A percentile compares a stretch with the other conserved stretches of the same genome.
Evolutionary conservation across 2,888 invertebrate species (phyloP).

Genomic region (Ochropleura plecta): DNA sequence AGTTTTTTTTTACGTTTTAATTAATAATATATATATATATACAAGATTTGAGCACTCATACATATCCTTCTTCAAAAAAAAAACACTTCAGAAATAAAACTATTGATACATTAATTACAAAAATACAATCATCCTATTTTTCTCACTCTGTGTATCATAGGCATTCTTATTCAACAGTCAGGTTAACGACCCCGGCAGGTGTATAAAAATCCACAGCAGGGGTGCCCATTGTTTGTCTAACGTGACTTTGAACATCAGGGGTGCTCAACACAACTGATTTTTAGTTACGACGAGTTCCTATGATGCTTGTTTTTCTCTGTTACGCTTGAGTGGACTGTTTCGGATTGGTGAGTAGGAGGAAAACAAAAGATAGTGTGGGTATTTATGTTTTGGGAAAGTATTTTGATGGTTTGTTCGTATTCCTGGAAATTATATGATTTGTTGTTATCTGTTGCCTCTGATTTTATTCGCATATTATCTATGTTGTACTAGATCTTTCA

Average conservation of each 20-base stretch:
- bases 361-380: conserved; percentile 23
- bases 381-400: conserved; percentile 8
- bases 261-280: conserved; percentile 49
- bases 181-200: conserved; percentile 67
- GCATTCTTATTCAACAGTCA: conserved; percentile 55
- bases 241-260: conserved; percentile 59
- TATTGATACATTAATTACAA: neutral
- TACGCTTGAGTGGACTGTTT: conserved; percentile 32
- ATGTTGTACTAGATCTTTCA: neutral
- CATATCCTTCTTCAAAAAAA: neutral
- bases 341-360: conserved; percentile 1
- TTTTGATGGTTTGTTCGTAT: conserved; percentile 1
- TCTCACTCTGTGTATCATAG: conserved; percentile 55
- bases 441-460: neutral
- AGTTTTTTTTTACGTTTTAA: no score
- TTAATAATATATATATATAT: neutral
- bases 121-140: conserved; percentile 2
- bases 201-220: conserved; percentile 65
- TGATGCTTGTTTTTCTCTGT: conserved; percentile 28
- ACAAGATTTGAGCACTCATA: neutral
- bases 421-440: neutral
- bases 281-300: conserved; percentile 38
- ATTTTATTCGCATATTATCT: neutral
- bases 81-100: neutral
- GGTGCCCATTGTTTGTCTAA: conserved; percentile 63